These are phyloP conservation scores for Smithornis capensis DNA, from an alignment of 2,113 vertebrate genomes.

Conservation along the genomic window DNA sequence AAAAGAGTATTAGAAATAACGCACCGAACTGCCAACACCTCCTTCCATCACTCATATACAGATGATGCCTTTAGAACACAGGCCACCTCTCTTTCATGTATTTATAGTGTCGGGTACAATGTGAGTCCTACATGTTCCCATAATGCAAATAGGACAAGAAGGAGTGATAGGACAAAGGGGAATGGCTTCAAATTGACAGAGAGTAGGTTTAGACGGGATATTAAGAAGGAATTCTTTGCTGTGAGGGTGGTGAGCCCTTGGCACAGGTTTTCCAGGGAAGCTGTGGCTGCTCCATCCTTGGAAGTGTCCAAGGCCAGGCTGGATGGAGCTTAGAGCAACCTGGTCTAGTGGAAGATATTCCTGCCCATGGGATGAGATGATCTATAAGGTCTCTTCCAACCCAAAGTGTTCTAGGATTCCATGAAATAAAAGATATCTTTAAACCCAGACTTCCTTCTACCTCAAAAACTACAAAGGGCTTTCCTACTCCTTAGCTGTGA, in stretches of 20 bases:
- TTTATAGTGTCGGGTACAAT: neutral
- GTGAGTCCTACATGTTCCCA: neutral
- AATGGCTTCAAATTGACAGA: neutral
- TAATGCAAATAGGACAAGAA: neutral
- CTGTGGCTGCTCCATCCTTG: neutral
- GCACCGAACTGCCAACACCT: neutral
- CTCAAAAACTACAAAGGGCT: neutral
- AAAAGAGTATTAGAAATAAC: neutral
- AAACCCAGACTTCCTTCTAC: neutral
- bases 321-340: fast-evolving
- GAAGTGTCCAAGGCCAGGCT: fast-evolving
- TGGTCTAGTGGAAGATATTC: neutral
- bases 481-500: neutral
- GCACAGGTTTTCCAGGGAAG: neutral
- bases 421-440: neutral
- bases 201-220: neutral
- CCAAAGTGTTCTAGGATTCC: neutral
- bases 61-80: neutral
- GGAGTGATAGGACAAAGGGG: neutral
- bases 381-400: neutral
- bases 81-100: neutral
- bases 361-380: neutral
- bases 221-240: neutral
- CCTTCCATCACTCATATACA: neutral
- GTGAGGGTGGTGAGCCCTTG: fast-evolving